These are phyloP conservation scores for Mobula hypostoma DNA, from an alignment of 2,113 vertebrate genomes.

Conservation along the genomic window DNA sequence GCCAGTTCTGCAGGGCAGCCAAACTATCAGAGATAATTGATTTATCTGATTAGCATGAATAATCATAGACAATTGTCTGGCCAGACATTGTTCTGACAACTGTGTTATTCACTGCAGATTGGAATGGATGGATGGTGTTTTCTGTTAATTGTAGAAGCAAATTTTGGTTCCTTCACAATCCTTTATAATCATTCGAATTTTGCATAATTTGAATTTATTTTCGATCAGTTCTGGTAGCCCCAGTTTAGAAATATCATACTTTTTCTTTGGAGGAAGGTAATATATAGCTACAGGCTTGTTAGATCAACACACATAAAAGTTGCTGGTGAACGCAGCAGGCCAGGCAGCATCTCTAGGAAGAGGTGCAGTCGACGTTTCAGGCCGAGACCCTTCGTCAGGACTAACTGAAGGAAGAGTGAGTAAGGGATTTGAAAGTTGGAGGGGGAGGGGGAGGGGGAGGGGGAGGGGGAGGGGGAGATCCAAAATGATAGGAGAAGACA, in stretches of 20 bases:
- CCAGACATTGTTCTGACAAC: background rate
- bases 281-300: background rate
- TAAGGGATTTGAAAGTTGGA: too few relatives aligned
- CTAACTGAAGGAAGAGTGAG: too few relatives aligned
- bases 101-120: background rate
- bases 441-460: too few relatives aligned
- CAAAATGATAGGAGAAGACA: too few relatives aligned
- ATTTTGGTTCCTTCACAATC: background rate
- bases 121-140: background rate
- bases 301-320: too few relatives aligned
- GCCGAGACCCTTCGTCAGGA: too few relatives aligned
- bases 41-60: conserved; percentile 8
- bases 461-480: too few relatives aligned
- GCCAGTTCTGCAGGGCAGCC: background rate
- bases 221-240: background rate
- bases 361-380: too few relatives aligned
- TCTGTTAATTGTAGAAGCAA: too few relatives aligned
- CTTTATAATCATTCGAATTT: background rate
- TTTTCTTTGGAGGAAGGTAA: background rate
- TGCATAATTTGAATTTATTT: conserved; percentile 8
- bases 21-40: conserved; percentile 30
- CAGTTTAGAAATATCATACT: background rate
- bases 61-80: conserved; percentile 6
- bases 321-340: too few relatives aligned
- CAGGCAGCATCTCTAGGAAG: too few relatives aligned